phyloP scores from a whole-genome alignment of 2,888 invertebrate genomes.

The Stomorhina lunata region DNA sequence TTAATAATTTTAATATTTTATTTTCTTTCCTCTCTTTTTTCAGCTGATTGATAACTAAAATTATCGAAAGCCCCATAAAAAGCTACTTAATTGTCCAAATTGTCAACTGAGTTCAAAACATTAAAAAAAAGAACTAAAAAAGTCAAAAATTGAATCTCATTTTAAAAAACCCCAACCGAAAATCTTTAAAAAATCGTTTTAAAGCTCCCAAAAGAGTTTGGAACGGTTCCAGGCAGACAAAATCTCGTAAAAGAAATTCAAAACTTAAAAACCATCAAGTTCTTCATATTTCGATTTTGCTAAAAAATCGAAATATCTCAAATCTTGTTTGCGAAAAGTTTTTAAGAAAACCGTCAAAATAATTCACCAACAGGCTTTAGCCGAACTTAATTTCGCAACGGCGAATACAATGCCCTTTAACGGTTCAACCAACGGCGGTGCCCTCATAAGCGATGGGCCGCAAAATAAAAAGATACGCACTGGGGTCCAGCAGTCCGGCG shows the following conservation, averaged over 20 bases:
- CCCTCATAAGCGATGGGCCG: constrained; percentile 77
- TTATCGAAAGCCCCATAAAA: too few species aligned
- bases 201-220: constrained; percentile 1
- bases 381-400: constrained; percentile 73
- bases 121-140: not conserved
- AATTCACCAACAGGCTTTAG: constrained; percentile 74
- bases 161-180: not conserved
- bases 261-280: not conserved
- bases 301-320: constrained; percentile 28
- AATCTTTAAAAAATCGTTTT: constrained; percentile 23
- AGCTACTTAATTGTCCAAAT: too few species aligned
- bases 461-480: constrained; percentile 80
- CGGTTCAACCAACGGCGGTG: constrained; percentile 78
- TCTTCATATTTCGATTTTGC: constrained; percentile 26
- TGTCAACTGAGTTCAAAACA: not conserved
- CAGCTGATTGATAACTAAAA: too few species aligned
- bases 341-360: constrained; percentile 72
- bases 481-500: constrained; percentile 78
- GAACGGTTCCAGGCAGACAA: not conserved
- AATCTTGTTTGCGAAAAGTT: not conserved
- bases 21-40: too few species aligned
- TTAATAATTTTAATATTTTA: too few species aligned
- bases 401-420: constrained; percentile 78
- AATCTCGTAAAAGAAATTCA: not conserved
- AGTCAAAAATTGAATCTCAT: not conserved